Base-by-base conservation (phyloP, 2,113 vertebrate species). In the Rousettus leschenaultii region DNA sequence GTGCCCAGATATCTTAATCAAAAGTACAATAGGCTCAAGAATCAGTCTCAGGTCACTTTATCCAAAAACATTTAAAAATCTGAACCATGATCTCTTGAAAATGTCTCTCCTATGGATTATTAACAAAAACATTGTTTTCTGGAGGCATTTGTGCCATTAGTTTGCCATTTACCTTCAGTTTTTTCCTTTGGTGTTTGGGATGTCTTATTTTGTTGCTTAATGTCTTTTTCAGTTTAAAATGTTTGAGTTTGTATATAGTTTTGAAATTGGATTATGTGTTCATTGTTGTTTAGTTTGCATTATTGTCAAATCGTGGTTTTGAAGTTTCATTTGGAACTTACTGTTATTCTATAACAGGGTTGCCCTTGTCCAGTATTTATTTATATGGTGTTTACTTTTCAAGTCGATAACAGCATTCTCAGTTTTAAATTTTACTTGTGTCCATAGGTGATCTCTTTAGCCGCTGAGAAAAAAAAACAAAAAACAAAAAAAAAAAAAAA, bases 231-330 rank as follows among this genome's bases (percentile, higher is more conserved):
- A 61, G 65, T 96, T 98, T 96, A 95, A 97, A 91, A 91, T 91
- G 97, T 97, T 98, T 87, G 89, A 61, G 92, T 98, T 97, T 98
- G 98, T 99, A 98, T 89, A 98, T 98, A 98, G 96, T 95, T 98
- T 98, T 98, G 97, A 97, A 97, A 98, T 97, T 97, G 97, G 95
- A 98, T 97, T 95, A 86, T 98, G 48, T 97, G 14, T 98, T 96
- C 55, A 28, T 97, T 96, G 86, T 98, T 94, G 16, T 97, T 95
- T 97, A 93, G 96, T 97, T 96, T 97, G 91, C 95, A 86, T 95
- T 92, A 96, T 98, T 98, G 98, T 97, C 97, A 98, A 96, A 95
- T 98, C 97, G 94, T 97, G 97, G 95, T 98, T 98, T 97, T 97
- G 96, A 98, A 98, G 98, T 97, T 98, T 98, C 97, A 97, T 97